phyloP scores from a whole-genome alignment of 2,888 invertebrate species.

The Tachina lurida region DNA sequence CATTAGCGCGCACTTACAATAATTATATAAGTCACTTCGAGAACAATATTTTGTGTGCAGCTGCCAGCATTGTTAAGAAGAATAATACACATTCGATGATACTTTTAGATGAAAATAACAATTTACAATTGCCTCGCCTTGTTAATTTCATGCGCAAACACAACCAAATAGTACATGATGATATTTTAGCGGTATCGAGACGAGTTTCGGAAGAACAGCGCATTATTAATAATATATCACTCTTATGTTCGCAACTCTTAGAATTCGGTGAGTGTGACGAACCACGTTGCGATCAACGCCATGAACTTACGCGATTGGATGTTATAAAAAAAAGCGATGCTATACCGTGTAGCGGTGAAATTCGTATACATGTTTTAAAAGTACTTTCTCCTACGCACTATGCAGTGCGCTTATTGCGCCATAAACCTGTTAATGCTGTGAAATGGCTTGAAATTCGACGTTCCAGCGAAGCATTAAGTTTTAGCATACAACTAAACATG shows the following conservation, averaged over 20 bases:
- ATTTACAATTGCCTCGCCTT: conserved; percentile 86
- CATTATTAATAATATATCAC: conserved; percentile 66
- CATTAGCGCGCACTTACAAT: conserved; percentile 86
- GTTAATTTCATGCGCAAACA: conserved; percentile 84
- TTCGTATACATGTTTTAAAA: conserved; percentile 72
- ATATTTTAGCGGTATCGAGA: conserved; percentile 74
- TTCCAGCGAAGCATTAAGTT: conserved; percentile 74
- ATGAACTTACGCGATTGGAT: conserved; percentile 85
- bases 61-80: background rate
- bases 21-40: conserved; percentile 75
- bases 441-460: conserved; percentile 72
- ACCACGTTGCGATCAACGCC: conserved; percentile 85
- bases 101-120: conserved; percentile 85
- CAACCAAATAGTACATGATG: conserved; percentile 75
- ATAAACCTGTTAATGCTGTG: conserved; percentile 73
- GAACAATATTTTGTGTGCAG: background rate
- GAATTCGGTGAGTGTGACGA: conserved; percentile 87
- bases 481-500: conserved; percentile 75
- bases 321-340: conserved; percentile 82
- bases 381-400: conserved; percentile 85
- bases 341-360: conserved; percentile 82
- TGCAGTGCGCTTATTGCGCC: conserved; percentile 85
- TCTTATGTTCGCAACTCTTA: conserved; percentile 84
- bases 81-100: conserved; percentile 83
- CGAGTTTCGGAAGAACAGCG: conserved; percentile 74